Evolutionary conservation across 2,888 invertebrate genomes (phyloP), one percentile per base, ranked within the genome.

Genomic region (Didymodactylos carnosus): DNA sequence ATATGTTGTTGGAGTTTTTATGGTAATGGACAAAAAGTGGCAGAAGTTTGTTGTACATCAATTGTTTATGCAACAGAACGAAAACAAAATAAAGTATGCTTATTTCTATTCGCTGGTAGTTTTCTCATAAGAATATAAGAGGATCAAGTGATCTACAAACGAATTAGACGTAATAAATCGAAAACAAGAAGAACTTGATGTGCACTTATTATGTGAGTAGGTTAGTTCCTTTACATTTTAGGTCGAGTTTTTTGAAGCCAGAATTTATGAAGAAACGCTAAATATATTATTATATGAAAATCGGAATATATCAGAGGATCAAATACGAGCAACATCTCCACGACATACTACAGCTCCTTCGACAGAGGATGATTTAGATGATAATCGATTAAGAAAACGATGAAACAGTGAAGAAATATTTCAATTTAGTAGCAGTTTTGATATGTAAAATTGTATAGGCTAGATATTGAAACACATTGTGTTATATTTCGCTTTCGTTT

Each of bases 1-100:
- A 97, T 98, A 77, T 98, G 97, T 81, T 95, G 94, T 82, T 98
- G 97, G 97, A 91, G 92, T 27, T 98, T 97, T 84, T 97, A 92
- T 84, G 97, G 95, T 0, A 93, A 95, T 83, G 92, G 93, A n/a
- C 91, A 91, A 81, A 94, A 94, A 84, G 90, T 94, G 76, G 92
- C 92, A 1, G 95, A 97, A 86, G 94, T 97, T 14, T 94, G 93
- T 82, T 98, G 97, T 83, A 97, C 95, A 73, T 95, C 95, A 2
- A 98, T 98, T 82, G 95, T 98, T 0, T 98, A 98, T 86, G 93
- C 95, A 19, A 94, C 97, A 39, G 97, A 98, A 84, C 92, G 94
- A 80, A 97, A 97, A 83, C 95, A 97, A 81, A 97, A 97, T 1
- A 97, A 97, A 88, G 88, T 88, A 80, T 69, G 19, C n/a, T n/a